Evolutionary conservation across 1,140 invertebrate genomes (phyloP), one percentile per base, ranked within the genome.

Genomic region (Megathymus violae): DNA sequence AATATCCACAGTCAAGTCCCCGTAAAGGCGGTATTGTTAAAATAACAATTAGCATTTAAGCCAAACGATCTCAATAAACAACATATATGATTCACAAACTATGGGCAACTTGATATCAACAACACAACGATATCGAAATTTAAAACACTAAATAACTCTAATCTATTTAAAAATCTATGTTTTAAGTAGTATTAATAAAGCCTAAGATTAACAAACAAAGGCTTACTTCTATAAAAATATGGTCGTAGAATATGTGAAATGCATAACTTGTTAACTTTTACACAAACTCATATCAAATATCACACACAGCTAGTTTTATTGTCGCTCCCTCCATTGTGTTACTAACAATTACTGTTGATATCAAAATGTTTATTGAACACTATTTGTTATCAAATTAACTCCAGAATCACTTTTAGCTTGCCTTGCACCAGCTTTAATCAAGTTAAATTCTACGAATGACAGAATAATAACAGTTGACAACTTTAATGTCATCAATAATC

Each of bases 351-450:
- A 22, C 19, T 22, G 5, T 22, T 22, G 19, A 22, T 22, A 22
- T 22, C 19, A 22, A 22, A 22, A 22, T 22, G 19, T 5, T 5
- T 22, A 22, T 22, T 47, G 59, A 69, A 27, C 60, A 60, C 67
- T 67, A 5, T 58, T 50, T 34, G 38, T 71, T 71, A 68, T 68
- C 68, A 71, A 71, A 74, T 43, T 74, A 51, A 47, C 46, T 54
- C 43, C 56, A 59, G 65, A 68, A 71, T 68, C 62, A 68, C 58
- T 62, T 64, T 67, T 60, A 38, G 48, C 54, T 41, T 65, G 62
- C 31, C 36, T 11, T 43, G 41, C 17, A 22, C 46, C 40, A 27
- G 19, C 19, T 22, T 22, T 22, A 22, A 47, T 60, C 41, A 51
- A 51, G n/a, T 51, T 51, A 51, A 14, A 51, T 27, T 31, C 16